A percentile compares a stretch with the other conserved stretches of the same genome.
Evolutionary conservation across 2,797 vertebrate species (phyloP).

Genomic region (Leucoraja ocellata): DNA sequence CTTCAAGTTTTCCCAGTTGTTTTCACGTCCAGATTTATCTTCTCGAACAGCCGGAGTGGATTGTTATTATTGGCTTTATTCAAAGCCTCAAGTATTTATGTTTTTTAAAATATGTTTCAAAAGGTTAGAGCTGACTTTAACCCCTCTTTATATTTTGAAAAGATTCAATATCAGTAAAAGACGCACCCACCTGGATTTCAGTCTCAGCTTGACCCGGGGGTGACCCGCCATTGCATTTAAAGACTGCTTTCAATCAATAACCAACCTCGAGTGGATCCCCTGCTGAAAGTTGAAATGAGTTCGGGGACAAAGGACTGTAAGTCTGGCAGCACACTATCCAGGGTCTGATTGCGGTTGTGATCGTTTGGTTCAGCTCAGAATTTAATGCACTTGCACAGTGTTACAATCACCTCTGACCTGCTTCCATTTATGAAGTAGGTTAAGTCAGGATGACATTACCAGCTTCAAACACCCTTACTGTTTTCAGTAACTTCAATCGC

Average conservation of each 20-base stretch:
- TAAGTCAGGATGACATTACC: neutral
- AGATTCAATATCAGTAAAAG: conserved; percentile 29
- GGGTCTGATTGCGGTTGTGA: conserved; percentile 5
- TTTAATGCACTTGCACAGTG: neutral
- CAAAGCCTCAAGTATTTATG: conserved; percentile 30
- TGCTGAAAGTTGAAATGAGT: conserved; percentile 32
- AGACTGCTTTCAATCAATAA: conserved; percentile 31
- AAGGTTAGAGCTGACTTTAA: conserved; percentile 20
- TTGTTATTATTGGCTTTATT: conserved; percentile 31
- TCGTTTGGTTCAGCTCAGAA: neutral
- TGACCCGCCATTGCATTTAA: neutral
- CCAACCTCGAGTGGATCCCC: conserved; percentile 20
- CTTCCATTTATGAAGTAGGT: conserved; percentile 2
- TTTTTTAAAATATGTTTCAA: neutral
- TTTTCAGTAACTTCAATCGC: conserved; percentile 1
- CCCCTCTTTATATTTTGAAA: conserved; percentile 32
- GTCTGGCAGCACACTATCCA: neutral
- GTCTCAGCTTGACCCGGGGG: neutral
- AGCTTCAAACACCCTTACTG: neutral
- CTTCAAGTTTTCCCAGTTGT: neutral
- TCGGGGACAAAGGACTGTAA: conserved; percentile 3
- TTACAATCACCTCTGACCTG: conserved; percentile 18
- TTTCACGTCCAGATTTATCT: conserved; percentile 30
- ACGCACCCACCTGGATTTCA: conserved; percentile 19
- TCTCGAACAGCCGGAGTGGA: neutral